phyloP scores from a whole-genome alignment of 2,113 vertebrate species.

The Micronycteris hirsuta region DNA sequence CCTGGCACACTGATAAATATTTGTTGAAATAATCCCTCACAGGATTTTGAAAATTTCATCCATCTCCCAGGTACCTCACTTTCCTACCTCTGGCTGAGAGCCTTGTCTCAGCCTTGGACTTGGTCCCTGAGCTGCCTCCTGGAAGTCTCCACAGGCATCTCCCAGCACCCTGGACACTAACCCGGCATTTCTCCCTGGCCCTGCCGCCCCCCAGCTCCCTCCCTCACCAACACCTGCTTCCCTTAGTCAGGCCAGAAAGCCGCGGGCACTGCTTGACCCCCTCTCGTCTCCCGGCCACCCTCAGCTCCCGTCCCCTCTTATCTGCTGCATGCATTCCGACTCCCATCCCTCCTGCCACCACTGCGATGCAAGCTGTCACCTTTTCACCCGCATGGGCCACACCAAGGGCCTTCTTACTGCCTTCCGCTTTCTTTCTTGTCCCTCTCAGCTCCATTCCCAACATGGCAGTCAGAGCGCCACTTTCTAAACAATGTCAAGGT shows the following conservation, averaged over 20 bases:
- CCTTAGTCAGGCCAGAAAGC: neutral
- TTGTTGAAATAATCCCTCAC: neutral
- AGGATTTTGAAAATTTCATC: neutral
- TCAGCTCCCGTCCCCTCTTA: neutral
- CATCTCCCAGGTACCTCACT: neutral
- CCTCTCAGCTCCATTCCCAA: neutral
- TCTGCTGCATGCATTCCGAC: neutral
- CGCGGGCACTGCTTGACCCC: neutral
- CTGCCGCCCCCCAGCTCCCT: neutral
- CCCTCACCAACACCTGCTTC: too few species aligned
- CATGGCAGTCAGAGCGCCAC: neutral
- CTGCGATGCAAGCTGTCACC: neutral
- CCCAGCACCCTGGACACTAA: neutral
- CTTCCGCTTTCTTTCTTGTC: neutral
- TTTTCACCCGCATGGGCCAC: neutral
- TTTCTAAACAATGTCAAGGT: neutral
- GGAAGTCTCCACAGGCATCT: neutral
- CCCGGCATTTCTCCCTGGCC: neutral
- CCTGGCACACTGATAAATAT: neutral
- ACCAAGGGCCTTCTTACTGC: neutral
- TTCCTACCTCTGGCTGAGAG: neutral
- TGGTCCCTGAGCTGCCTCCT: neutral
- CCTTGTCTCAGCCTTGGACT: neutral
- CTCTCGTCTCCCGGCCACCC: neutral
- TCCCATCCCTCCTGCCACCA: neutral